Evolutionary conservation across 1,140 invertebrate species (phyloP).

Genomic region (Drosophila gunungcola): DNA sequence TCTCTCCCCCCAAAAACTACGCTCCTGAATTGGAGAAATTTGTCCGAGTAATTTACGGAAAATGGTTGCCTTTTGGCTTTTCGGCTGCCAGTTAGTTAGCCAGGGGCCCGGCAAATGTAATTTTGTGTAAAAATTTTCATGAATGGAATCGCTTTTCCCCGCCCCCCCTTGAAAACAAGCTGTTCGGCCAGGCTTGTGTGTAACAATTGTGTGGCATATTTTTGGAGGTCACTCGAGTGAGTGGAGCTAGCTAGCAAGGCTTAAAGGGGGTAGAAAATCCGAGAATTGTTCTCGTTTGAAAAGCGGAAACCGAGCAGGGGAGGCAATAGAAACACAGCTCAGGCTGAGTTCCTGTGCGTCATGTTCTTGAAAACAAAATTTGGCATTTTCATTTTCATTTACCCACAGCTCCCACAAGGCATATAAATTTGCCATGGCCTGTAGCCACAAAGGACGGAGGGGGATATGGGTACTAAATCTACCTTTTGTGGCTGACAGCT

Average conservation of each 20-base stretch:
- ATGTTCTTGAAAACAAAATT: constrained; percentile 55
- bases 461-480: constrained; percentile 10
- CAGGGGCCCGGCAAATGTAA: constrained; percentile 54
- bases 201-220: constrained; percentile 71
- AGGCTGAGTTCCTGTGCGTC: constrained; percentile 18
- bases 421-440: constrained; percentile 29
- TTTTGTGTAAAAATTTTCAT: constrained; percentile 77
- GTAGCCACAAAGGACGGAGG: not conserved
- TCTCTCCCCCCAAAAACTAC: not conserved
- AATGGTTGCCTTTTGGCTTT: constrained; percentile 55
- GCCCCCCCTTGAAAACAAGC: constrained; percentile 1
- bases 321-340: constrained; percentile 21
- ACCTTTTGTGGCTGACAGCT: constrained; percentile 43
- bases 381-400: constrained; percentile 51
- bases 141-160: constrained; percentile 71
- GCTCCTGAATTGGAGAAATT: not conserved
- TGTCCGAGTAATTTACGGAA: constrained; percentile 63
- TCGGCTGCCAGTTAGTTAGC: constrained; percentile 55
- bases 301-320: not conserved
- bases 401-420: constrained; percentile 21
- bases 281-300: constrained; percentile 34
- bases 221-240: constrained; percentile 61
- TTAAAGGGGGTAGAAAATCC: constrained; percentile 10
- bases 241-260: constrained; percentile 8
- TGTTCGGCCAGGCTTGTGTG: constrained; percentile 19